Conservation (phyloP, 2,888 invertebrate genomes). For the Camptogramma bilineatum region DNA sequence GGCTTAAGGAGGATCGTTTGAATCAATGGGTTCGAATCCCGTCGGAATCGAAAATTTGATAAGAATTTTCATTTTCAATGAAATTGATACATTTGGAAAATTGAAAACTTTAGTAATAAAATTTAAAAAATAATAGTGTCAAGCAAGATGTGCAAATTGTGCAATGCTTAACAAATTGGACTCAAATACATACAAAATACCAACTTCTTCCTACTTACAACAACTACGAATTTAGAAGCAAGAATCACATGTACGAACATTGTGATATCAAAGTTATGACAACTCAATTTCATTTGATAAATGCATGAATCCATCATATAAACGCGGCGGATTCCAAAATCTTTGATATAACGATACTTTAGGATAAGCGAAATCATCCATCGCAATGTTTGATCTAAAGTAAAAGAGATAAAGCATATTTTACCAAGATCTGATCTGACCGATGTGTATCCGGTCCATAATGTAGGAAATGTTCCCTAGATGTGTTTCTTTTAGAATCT, state of each 20-base stretch:
- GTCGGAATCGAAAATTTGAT: no score
- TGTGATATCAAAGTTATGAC: background rate
- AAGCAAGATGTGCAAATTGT: no score
- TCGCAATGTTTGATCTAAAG: background rate
- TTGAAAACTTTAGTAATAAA: no score
- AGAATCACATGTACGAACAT: background rate
- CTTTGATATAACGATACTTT: background rate
- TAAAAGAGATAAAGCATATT: background rate
- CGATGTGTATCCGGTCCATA: background rate
- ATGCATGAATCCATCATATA: background rate
- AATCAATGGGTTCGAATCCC: no score
- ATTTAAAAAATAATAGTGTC: no score
- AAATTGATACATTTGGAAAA: no score
- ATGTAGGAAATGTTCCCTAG: background rate
- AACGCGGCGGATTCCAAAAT: background rate
- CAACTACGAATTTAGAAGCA: background rate
- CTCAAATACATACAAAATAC: background rate
- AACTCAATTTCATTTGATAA: conserved; percentile 1
- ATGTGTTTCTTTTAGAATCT: no score
- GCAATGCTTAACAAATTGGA: no score
- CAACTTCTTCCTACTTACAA: background rate
- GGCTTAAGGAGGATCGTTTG: no score
- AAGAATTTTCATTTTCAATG: no score
- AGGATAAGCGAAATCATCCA: background rate
- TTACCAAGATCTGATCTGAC: background rate